These are phyloP conservation scores for Apotomis turbidana DNA, from an alignment of 2,888 invertebrate species.

Conservation along the genomic window DNA sequence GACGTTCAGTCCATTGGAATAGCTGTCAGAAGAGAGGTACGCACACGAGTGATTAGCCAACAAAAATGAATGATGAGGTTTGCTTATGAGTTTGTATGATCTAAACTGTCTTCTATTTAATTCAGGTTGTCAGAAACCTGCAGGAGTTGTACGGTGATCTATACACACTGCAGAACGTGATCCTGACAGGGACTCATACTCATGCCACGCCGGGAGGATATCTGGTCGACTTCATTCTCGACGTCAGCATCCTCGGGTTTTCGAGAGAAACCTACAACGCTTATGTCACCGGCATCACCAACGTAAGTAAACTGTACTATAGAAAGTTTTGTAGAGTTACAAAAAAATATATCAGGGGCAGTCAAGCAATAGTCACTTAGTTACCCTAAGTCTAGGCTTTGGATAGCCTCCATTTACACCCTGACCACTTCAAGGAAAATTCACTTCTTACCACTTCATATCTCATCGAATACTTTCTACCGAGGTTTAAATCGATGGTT, in stretches of 20 bases:
- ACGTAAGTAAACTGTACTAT: slow-evolving; percentile 56
- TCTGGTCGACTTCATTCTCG: slow-evolving; percentile 93
- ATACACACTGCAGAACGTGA: slow-evolving; percentile 92
- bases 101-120: not conserved
- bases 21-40: slow-evolving; percentile 90
- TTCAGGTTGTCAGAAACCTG: slow-evolving; percentile 89
- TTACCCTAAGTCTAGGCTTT: no score
- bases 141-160: slow-evolving; percentile 85
- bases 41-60: no score
- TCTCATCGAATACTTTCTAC: not conserved
- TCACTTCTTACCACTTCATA: no score
- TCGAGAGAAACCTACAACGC: slow-evolving; percentile 73
- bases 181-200: slow-evolving; percentile 95
- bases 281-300: slow-evolving; percentile 74
- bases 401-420: no score
- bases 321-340: not conserved
- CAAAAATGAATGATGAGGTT: not conserved
- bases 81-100: no score
- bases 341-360: not conserved
- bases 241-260: slow-evolving; percentile 93
- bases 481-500: not conserved
- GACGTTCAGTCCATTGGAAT: slow-evolving; percentile 94
- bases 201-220: slow-evolving; percentile 95
- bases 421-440: no score
- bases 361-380: no score